These are phyloP conservation scores for Drosophila ercepeae DNA, from an alignment of 1,140 invertebrate genomes.

Conservation along the genomic window DNA sequence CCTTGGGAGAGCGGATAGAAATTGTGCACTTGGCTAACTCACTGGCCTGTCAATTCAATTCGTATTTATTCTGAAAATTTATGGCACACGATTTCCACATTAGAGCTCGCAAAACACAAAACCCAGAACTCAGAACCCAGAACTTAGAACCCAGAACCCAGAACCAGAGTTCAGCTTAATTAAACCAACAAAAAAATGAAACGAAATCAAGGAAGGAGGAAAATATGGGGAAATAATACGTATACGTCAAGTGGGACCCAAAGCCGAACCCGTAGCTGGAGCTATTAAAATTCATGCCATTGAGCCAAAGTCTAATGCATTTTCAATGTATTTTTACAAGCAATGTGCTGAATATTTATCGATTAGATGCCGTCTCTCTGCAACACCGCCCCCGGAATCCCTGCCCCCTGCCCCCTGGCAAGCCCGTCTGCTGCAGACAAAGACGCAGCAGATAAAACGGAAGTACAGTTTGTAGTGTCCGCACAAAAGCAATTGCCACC, in stretches of 20 bases:
- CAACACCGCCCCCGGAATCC: not conserved
- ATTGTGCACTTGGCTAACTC: constrained; percentile 70
- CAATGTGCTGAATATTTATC: constrained; percentile 74
- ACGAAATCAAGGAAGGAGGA: constrained; percentile 1
- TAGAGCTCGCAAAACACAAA: constrained; percentile 32
- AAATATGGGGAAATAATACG: constrained; percentile 25
- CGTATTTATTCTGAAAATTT: constrained; percentile 59
- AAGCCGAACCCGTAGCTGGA: constrained; percentile 13
- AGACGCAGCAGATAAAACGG: constrained; percentile 67
- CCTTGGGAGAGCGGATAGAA: constrained; percentile 64
- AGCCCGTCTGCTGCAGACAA: constrained; percentile 44
- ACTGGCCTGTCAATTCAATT: constrained; percentile 56
- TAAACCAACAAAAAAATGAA: constrained; percentile 33
- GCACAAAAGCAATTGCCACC: constrained; percentile 60
- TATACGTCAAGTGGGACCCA: constrained; percentile 2
- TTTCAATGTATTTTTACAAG: constrained; percentile 78
- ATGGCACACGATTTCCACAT: constrained; percentile 78
- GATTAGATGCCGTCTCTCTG: constrained; percentile 56
- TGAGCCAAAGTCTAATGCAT: constrained; percentile 70
- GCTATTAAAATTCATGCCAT: constrained; percentile 70
- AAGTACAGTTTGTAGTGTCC: constrained; percentile 78
- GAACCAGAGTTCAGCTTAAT: constrained; percentile 57
- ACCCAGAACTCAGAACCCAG: constrained; percentile 48
- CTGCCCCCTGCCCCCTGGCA: not conserved
- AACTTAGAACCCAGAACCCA: too few relatives aligned